A percentile compares a stretch with the other conserved stretches of the same genome.
Conservation (phyloP, 2,888 invertebrate species). For the Eucriotettix oculatus region DNA sequence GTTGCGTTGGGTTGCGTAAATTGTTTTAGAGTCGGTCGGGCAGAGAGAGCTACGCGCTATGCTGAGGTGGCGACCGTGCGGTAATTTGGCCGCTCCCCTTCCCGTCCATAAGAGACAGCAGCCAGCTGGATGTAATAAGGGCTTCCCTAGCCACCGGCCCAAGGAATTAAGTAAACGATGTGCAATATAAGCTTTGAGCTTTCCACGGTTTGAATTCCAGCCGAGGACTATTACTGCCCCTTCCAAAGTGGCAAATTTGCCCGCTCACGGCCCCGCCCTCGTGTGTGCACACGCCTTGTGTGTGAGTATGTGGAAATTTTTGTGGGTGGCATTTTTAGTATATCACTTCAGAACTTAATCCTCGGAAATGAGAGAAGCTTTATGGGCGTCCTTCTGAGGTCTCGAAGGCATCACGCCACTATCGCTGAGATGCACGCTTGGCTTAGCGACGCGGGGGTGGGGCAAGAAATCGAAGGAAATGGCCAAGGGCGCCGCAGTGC, state of each 20-base stretch:
- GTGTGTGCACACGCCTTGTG: neutral
- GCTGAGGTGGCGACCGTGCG: neutral
- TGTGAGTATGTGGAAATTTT: neutral
- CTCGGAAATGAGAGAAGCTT: neutral
- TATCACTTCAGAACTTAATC: neutral
- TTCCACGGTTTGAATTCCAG: neutral
- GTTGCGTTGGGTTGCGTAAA: too few species aligned
- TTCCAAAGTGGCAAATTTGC: slow-evolving; percentile 1
- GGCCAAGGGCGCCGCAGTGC: too few species aligned
- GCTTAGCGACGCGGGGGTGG: too few species aligned
- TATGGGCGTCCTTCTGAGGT: neutral
- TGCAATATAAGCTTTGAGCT: slow-evolving; percentile 3
- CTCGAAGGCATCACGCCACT: too few species aligned
- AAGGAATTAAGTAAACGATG: slow-evolving; percentile 2
- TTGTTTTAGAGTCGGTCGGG: neutral
- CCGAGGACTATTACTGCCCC: neutral
- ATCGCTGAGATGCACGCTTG: too few species aligned
- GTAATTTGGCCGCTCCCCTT: neutral
- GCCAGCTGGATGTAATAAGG: neutral
- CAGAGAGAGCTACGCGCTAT: neutral
- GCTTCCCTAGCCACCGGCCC: neutral
- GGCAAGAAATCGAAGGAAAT: too few species aligned
- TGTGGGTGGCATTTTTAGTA: neutral
- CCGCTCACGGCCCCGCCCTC: neutral
- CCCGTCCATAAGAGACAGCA: neutral